These are phyloP conservation scores for Tupaia tana DNA, from an alignment of 2,113 vertebrate genomes.

Conservation along the genomic window DNA sequence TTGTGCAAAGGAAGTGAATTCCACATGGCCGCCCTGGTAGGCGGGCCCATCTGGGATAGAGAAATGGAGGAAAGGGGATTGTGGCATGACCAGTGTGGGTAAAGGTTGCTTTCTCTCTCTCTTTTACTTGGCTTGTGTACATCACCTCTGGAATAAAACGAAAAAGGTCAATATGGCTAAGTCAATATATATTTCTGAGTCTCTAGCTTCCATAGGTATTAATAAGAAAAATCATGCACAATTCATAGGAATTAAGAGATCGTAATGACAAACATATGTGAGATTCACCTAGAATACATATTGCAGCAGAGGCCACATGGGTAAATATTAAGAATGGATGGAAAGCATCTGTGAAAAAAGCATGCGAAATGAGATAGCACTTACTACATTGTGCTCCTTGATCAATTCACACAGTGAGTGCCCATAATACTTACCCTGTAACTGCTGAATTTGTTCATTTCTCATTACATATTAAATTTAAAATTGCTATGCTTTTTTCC, in stretches of 20 bases:
- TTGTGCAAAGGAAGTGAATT: no score
- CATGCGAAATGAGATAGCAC: not conserved
- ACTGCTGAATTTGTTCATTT: not conserved
- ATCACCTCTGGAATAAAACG: no score
- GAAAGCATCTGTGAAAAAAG: not conserved
- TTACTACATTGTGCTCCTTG: not conserved
- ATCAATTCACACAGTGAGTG: not conserved
- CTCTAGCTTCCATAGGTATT: not conserved
- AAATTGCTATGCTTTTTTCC: not conserved
- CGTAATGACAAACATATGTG: not conserved
- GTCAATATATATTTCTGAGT: not conserved
- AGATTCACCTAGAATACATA: not conserved
- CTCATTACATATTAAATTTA: not conserved
- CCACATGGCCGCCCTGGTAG: no score
- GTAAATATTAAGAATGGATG: not conserved
- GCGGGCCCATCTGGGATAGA: no score
- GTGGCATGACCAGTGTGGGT: no score
- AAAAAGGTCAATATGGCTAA: not conserved
- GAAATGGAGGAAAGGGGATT: no score
- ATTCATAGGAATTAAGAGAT: not conserved
- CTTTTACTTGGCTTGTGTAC: no score
- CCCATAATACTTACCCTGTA: not conserved
- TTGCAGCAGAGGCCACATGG: not conserved
- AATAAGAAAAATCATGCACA: not conserved
- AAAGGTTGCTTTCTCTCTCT: no score